phyloP scores from a whole-genome alignment of 1,140 invertebrate species.

The Agrypnia vestita region DNA sequence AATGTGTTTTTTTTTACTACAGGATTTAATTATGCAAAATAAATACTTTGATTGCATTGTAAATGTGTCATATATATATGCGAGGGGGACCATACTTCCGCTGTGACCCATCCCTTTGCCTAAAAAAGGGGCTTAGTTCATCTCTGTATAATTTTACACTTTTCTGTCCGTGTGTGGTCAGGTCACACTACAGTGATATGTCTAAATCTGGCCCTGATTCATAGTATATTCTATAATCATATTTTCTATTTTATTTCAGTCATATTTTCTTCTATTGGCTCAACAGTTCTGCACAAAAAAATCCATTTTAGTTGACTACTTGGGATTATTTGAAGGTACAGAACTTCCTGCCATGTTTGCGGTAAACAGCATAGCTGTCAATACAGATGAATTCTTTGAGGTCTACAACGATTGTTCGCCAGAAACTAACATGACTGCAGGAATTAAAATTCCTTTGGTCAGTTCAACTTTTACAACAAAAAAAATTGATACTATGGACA shows the following conservation, averaged over 20 bases:
- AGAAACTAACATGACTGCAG: conserved; percentile 11
- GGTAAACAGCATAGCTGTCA: conserved; percentile 46
- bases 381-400: conserved; percentile 29
- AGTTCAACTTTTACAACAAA: background rate
- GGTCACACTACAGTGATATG: no score
- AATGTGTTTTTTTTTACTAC: no score
- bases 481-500: conserved; percentile 7
- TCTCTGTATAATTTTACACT: no score
- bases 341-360: conserved; percentile 19
- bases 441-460: conserved; percentile 15
- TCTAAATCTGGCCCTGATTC: no score
- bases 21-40: no score
- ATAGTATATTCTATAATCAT: no score
- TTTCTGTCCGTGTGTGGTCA: no score
- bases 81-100: no score
- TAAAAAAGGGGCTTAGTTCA: no score
- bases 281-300: conserved; percentile 45
- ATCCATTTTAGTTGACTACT: conserved; percentile 2
- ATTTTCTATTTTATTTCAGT: conserved; percentile 31
- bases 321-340: conserved; percentile 11
- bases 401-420: conserved; percentile 2
- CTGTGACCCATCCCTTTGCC: no score
- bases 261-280: conserved; percentile 42
- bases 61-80: no score
- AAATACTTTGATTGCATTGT: no score